These are phyloP conservation scores for Trichogramma dendrolimi DNA, from an alignment of 2,888 invertebrate species.

Conservation along the genomic window DNA sequence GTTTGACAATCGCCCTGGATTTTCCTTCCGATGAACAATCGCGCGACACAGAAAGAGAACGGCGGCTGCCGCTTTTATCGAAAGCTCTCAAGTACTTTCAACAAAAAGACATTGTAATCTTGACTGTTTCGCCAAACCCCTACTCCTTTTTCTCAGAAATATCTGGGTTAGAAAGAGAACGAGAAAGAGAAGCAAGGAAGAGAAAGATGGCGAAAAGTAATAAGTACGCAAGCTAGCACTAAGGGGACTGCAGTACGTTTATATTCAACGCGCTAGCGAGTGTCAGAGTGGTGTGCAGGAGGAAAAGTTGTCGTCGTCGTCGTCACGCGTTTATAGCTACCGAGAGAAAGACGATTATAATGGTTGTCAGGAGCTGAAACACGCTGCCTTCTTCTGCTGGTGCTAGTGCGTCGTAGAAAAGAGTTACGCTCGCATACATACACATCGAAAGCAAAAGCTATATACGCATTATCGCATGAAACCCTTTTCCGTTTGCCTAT, in stretches of 20 bases:
- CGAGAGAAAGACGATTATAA: slow-evolving; percentile 22
- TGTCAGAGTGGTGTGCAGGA: too few relatives aligned
- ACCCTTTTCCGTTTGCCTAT: background rate
- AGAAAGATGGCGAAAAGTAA: background rate
- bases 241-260: too few relatives aligned
- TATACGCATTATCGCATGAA: slow-evolving; percentile 17
- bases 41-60: background rate
- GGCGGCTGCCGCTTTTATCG: slow-evolving; percentile 7
- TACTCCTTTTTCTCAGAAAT: too few relatives aligned
- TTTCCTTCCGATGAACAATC: slow-evolving; percentile 8
- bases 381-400: slow-evolving; percentile 2
- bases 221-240: background rate
- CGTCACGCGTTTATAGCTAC: slow-evolving; percentile 9
- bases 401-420: background rate
- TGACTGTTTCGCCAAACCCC: background rate
- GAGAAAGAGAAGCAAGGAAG: slow-evolving; percentile 1
- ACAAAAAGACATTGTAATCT: slow-evolving; percentile 17
- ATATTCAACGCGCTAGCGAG: too few relatives aligned
- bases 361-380: slow-evolving; percentile 17
- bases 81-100: background rate
- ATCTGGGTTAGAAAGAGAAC: too few relatives aligned
- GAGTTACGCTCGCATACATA: slow-evolving; percentile 4
- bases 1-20: slow-evolving; percentile 3
- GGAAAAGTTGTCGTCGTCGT: too few relatives aligned
- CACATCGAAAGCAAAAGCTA: background rate